Evolutionary conservation across 2,113 vertebrate genomes (phyloP), one percentile per base, ranked within the genome.

Genomic region (Canis aureus): DNA sequence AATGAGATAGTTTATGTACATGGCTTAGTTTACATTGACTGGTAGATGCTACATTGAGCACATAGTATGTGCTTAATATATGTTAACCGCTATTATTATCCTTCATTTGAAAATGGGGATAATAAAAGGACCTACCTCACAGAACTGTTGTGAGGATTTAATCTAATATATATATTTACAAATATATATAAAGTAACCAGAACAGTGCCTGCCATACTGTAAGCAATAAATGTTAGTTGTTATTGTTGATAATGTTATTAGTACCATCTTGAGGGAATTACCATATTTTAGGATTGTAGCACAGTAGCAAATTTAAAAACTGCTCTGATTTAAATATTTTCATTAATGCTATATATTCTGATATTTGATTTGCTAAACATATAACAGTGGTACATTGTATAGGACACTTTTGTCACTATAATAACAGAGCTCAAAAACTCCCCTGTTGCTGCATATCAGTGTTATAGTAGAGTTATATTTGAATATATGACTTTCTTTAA

Each of bases 211-310:
- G 10, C 22, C 22, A 8, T 59, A 55, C 69, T 76, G 0, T 57
- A 91, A 93, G 66, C 49, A 89, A 93, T 79, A 78, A 55, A 11
- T 86, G 4, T 43, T 80, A 57, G 11, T 49, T 92, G 59, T 94
- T 80, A 80, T 86, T 64, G 9, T 82, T 84, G 38, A n/a, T 85
- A 82, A 23, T 78, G 8, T 69, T 67, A 25, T 53, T 53, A 89
- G 62, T 89, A 19, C 7, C n/a, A 87, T 79, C 53, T 71, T 92
- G 35, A 22, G 22, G n/a, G 53, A 80, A 43, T 67, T n/a, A 51
- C 27, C 12, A 51, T 38, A 20, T 73, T 90, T 71, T 66, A 69
- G 78, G 92, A 80, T 92, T 87, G 43, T 32, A 23, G 38, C 29
- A 92, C 51, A n/a, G 3, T 43, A n/a, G 17, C 20, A 59, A 60